Evolutionary conservation across 2,888 invertebrate genomes (phyloP), one percentile per base, ranked within the genome.

Genomic region (Calliphora vomitoria): DNA sequence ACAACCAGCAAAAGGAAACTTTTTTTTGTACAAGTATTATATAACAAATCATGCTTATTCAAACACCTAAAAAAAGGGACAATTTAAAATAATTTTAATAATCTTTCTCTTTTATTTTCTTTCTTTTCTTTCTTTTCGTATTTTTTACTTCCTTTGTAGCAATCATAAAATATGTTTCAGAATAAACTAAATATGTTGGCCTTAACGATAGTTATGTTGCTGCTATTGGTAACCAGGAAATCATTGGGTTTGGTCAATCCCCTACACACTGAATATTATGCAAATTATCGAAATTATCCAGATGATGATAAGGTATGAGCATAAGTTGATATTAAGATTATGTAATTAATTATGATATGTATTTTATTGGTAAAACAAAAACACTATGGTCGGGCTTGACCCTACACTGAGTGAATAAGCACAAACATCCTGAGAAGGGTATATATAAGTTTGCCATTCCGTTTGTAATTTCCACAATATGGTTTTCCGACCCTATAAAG

Each of bases 261-360:
- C 41, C 90, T 91, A 83, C 90, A 90, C 83, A 91, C 92, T 74
- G 93, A 92, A 89, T 91, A 92, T 88, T 91, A 90, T 88, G 86
- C 90, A 75, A 91, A 92, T 88, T 93, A 91, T 88, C 92, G 91
- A 84, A 92, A 92, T 88, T 91, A 75, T 91, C 89, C 92, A 92
- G 90, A 91, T 84, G 92, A 92, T 87, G 44, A 91, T 88, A 90
- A 91, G 91, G 91, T 93, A 88, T 89, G 90, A 90, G 38, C 55
- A n/a, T 50, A 8, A 44, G 3, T 1, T 10, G 11, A 3, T n/a
- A 50, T 50, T 50, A n/a, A 13, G 0, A 4, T 15, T 5, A 50
- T 6, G n/a, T 50, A 3, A 50, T 1, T 44, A 13, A 4, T 13
- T 13, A 13, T 10, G 4, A 44, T 13, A 13, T 4, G 8, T 50